These are phyloP conservation scores for Agyllia agylla DNA, from an alignment of 2,888 invertebrate species.

Conservation along the genomic window DNA sequence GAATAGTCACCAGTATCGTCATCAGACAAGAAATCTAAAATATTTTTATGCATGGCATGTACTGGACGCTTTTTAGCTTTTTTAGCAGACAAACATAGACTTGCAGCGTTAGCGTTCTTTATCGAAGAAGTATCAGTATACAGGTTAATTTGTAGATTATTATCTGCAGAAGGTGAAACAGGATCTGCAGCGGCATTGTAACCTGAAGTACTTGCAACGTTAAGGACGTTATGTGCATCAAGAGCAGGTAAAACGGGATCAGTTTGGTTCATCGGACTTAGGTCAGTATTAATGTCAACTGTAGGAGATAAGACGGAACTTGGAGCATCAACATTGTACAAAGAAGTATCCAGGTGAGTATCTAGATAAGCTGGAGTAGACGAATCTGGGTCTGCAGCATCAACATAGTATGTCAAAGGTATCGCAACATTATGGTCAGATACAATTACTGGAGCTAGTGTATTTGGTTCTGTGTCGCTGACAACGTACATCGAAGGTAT, in stretches of 20 bases:
- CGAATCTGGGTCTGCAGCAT: slow-evolving; percentile 18
- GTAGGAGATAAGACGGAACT: slow-evolving; percentile 14
- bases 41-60: slow-evolving; percentile 30
- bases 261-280: slow-evolving; percentile 13
- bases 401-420: slow-evolving; percentile 13
- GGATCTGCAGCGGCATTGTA: too few species aligned
- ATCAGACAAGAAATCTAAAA: slow-evolving; percentile 50
- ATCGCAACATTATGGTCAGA: slow-evolving; percentile 11
- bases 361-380: slow-evolving; percentile 20
- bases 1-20: slow-evolving; percentile 54
- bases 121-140: slow-evolving; percentile 8
- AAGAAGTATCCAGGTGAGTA: slow-evolving; percentile 20
- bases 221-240: not conserved
- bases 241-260: not conserved
- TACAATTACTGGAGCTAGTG: not conserved
- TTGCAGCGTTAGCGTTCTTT: not conserved
- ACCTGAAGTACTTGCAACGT: too few species aligned
- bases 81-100: not conserved
- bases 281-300: slow-evolving; percentile 22
- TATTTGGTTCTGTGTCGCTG: too few species aligned
- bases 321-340: slow-evolving; percentile 18
- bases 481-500: too few species aligned
- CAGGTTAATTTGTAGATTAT: slow-evolving; percentile 17
- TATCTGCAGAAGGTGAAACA: slow-evolving; percentile 1
- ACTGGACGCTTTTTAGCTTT: slow-evolving; percentile 9